Evolutionary conservation across 2,888 invertebrate genomes (phyloP).

Genomic region (Molorchus minor): DNA sequence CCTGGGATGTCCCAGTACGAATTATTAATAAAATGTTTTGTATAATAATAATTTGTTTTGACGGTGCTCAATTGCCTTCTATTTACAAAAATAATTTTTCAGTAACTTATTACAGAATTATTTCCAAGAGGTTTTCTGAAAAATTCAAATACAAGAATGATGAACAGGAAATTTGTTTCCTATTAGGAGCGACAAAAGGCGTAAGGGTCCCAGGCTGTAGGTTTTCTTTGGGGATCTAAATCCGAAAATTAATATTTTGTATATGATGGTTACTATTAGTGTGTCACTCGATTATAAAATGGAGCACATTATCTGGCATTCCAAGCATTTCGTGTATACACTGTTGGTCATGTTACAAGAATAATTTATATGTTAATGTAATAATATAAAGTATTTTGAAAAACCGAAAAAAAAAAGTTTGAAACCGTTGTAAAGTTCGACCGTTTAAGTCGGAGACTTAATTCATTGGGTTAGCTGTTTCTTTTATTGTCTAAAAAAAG

Average conservation of each 20-base stretch:
- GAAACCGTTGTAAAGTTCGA: slow-evolving; percentile 56
- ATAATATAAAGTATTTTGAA: slow-evolving; percentile 62
- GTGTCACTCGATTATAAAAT: slow-evolving; percentile 60
- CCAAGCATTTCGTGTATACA: slow-evolving; percentile 63
- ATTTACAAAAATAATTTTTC: too few species aligned
- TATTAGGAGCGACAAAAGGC: too few species aligned
- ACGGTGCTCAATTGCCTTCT: too few species aligned
- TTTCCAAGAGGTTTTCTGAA: too few species aligned
- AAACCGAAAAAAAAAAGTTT: slow-evolving; percentile 58
- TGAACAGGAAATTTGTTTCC: too few species aligned
- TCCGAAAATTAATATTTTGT: slow-evolving; percentile 62
- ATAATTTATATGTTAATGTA: slow-evolving; percentile 64
- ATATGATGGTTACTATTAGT: slow-evolving; percentile 54
- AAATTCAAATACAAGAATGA: too few species aligned
- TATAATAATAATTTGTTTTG: too few species aligned
- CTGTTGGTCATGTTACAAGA: slow-evolving; percentile 65
- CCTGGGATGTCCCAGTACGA: too few species aligned
- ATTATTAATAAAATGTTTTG: too few species aligned
- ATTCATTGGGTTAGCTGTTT: slow-evolving; percentile 62
- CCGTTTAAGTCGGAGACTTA: slow-evolving; percentile 52
- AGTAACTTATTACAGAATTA: too few species aligned
- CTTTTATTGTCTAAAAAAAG: slow-evolving; percentile 63
- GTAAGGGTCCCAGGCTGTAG: slow-evolving; percentile 52
- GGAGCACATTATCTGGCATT: slow-evolving; percentile 64
- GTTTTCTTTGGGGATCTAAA: slow-evolving; percentile 57